Conservation (phyloP, 2,888 invertebrate genomes). For the Drosophila infuscata region DNA sequence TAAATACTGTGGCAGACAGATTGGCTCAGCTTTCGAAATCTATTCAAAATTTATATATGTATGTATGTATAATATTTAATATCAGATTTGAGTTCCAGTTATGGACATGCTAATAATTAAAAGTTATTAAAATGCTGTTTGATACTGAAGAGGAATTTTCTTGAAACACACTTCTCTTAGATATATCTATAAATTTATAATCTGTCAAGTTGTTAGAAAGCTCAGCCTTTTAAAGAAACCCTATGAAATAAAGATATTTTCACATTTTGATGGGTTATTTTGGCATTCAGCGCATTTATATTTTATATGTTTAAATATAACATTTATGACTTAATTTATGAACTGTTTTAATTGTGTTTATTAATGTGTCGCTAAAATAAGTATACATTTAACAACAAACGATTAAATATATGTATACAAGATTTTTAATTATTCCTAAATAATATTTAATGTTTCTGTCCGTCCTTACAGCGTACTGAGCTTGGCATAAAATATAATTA, state of each 20-base stretch:
- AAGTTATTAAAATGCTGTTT: slow-evolving; percentile 9
- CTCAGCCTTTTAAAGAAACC: not conserved
- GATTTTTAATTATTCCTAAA: not conserved
- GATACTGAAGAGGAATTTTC: not conserved
- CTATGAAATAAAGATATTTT: not conserved
- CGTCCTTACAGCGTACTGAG: not conserved
- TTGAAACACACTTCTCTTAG: not conserved
- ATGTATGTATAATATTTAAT: slow-evolving; percentile 1
- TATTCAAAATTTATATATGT: not conserved
- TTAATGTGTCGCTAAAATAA: slow-evolving; percentile 35
- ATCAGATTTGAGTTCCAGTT: slow-evolving; percentile 51
- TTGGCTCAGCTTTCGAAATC: slow-evolving; percentile 57
- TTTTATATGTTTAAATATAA: slow-evolving; percentile 19
- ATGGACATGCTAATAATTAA: slow-evolving; percentile 23
- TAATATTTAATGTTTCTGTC: slow-evolving; percentile 17
- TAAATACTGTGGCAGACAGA: slow-evolving; percentile 32
- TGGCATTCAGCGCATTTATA: slow-evolving; percentile 11
- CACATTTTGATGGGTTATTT: not conserved
- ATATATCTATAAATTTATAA: not conserved
- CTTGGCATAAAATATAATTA: not conserved
- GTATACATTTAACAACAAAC: slow-evolving; percentile 2
- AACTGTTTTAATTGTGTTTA: slow-evolving; percentile 39
- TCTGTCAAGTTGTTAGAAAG: not conserved
- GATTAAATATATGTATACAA: slow-evolving; percentile 4
- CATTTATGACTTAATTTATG: slow-evolving; percentile 46